phyloP scores from a whole-genome alignment of 1,140 invertebrate species.

The Globodera ellingtonae region DNA sequence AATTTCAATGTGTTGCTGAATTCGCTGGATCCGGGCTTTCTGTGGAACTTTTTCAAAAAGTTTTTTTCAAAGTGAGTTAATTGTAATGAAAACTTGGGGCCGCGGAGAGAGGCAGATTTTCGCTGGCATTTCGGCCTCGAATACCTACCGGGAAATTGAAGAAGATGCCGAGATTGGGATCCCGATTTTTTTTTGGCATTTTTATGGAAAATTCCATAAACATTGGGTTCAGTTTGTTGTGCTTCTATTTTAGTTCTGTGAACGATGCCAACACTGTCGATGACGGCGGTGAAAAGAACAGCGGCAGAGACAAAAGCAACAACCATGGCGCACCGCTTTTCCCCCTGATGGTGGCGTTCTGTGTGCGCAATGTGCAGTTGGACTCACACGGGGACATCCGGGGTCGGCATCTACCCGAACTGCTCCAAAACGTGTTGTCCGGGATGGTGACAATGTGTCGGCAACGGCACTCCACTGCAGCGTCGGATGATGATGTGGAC shows the following conservation, averaged over 20 bases:
- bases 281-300: too few relatives aligned
- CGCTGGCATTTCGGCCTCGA: too few relatives aligned
- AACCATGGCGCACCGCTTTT: neutral
- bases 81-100: neutral
- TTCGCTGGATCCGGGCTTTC: constrained; percentile 80
- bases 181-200: neutral
- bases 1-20: constrained; percentile 83
- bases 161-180: too few relatives aligned
- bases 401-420: constrained; percentile 40
- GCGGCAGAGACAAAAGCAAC: neutral
- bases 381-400: constrained; percentile 55
- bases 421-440: constrained; percentile 48
- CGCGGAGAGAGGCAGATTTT: too few relatives aligned
- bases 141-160: too few relatives aligned
- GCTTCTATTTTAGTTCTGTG: too few relatives aligned
- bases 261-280: too few relatives aligned
- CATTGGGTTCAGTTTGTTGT: too few relatives aligned
- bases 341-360: constrained; percentile 55
- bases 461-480: too few relatives aligned
- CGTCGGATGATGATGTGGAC: constrained; percentile 21
- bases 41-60: constrained; percentile 81
- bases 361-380: constrained; percentile 52
- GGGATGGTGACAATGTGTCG: neutral
- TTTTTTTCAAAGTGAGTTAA: constrained; percentile 68
- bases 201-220: neutral